These are phyloP conservation scores for Phyllotreta striolata DNA, from an alignment of 2,888 invertebrate genomes.

Conservation along the genomic window DNA sequence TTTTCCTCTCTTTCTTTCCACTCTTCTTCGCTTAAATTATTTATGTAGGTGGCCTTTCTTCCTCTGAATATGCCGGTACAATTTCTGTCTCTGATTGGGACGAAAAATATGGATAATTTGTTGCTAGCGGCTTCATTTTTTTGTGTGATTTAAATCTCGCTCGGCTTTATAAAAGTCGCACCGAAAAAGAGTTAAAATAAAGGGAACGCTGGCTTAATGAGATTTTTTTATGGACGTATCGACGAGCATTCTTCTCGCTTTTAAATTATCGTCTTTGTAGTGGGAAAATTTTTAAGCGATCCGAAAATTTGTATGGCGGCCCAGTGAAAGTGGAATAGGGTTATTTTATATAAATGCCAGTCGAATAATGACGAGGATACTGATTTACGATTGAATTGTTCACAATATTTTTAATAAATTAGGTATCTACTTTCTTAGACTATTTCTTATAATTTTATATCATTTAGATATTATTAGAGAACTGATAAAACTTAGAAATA, in stretches of 20 bases:
- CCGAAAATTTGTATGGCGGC: no score
- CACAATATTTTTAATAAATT: no score
- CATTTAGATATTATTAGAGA: no score
- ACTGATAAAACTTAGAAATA: no score
- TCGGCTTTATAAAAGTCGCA: constrained; percentile 12
- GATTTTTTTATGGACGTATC: constrained; percentile 21
- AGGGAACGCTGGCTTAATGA: constrained; percentile 24
- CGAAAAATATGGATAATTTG: constrained; percentile 31
- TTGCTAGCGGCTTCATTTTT: constrained; percentile 24
- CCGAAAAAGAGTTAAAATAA: constrained; percentile 21
- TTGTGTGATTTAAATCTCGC: constrained; percentile 20
- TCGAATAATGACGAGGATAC: no score
- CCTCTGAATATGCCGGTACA: constrained; percentile 25
- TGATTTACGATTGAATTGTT: no score
- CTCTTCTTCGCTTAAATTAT: constrained; percentile 28
- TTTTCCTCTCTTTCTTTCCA: constrained; percentile 12
- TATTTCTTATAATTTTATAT: no score
- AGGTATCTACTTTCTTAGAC: no score
- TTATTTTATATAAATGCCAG: no score
- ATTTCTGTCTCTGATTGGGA: constrained; percentile 30
- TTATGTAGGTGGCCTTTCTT: constrained; percentile 39
- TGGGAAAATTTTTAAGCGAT: constrained; percentile 7
- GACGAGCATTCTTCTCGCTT: constrained; percentile 15
- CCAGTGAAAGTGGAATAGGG: no score
- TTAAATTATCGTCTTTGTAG: constrained; percentile 18